Evolutionary conservation across 2,888 invertebrate genomes (phyloP).

Genomic region (Dynastes hyllus): DNA sequence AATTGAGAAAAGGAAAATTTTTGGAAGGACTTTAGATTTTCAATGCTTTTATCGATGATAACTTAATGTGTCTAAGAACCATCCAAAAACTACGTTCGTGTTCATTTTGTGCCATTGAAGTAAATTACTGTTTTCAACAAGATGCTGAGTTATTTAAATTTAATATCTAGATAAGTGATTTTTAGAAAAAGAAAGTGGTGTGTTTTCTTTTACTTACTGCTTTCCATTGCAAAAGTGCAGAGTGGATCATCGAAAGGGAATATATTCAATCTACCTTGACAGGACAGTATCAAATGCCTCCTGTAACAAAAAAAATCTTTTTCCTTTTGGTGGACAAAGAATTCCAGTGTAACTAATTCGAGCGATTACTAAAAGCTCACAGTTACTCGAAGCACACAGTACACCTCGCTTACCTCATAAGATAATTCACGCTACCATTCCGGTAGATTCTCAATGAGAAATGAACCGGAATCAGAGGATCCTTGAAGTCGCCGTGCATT

Average conservation of each 20-base stretch:
- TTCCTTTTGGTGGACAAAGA: background rate
- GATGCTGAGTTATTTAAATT: background rate
- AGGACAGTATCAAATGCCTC: constrained; percentile 93
- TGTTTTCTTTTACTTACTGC: constrained; percentile 90
- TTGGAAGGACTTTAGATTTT: too few relatives aligned
- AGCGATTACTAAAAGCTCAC: too few relatives aligned
- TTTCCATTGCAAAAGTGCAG: constrained; percentile 97
- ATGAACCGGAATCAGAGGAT: constrained; percentile 93
- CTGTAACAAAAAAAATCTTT: constrained; percentile 70
- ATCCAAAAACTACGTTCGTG: too few relatives aligned
- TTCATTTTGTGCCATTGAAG: too few relatives aligned
- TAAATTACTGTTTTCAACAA: too few relatives aligned
- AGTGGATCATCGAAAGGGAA: constrained; percentile 97
- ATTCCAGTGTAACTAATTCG: background rate
- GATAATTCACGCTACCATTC: constrained; percentile 95
- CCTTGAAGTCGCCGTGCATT: constrained; percentile 97
- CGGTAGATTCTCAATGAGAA: constrained; percentile 93
- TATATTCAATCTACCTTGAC: constrained; percentile 94
- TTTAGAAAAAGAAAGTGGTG: too few relatives aligned
- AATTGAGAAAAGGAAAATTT: too few relatives aligned
- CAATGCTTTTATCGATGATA: too few relatives aligned
- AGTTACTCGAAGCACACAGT: too few relatives aligned
- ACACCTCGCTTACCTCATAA: constrained; percentile 82
- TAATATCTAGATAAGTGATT: background rate
- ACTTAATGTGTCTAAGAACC: too few relatives aligned